Conservation (phyloP, 1,140 invertebrate species). For the Euglossa dilemma region DNA sequence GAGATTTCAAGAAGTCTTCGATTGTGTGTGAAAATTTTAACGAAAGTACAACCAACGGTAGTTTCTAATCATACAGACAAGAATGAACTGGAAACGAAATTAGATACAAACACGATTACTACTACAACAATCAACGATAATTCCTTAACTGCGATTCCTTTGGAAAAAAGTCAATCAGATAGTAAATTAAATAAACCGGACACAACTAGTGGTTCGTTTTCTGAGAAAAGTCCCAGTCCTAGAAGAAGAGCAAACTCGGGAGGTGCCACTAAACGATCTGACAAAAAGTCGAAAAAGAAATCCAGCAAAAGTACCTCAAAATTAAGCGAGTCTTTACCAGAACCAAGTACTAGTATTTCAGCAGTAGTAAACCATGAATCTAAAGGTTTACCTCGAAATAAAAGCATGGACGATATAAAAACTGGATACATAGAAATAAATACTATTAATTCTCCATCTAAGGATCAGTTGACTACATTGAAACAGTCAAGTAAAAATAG, state of each 20-base stretch:
- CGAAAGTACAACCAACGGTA: conserved; percentile 88
- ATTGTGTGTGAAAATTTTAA: conserved; percentile 89
- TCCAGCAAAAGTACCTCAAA: conserved; percentile 77
- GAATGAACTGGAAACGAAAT: conserved; percentile 52
- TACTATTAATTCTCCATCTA: conserved; percentile 31
- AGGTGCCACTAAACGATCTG: conserved; percentile 74
- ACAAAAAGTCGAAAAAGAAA: conserved; percentile 80
- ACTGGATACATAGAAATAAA: conserved; percentile 60
- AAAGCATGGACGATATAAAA: conserved; percentile 78
- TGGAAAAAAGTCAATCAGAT: conserved; percentile 87
- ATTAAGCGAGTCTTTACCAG: conserved; percentile 72
- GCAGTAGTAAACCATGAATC: conserved; percentile 74
- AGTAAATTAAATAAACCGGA: conserved; percentile 85
- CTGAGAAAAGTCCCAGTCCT: conserved; percentile 76
- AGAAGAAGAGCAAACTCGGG: conserved; percentile 79
- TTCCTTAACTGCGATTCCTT: conserved; percentile 72
- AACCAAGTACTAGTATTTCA: conserved; percentile 72
- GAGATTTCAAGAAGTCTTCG: conserved; percentile 87
- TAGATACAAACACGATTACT: conserved; percentile 45
- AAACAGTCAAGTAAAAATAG: conserved; percentile 44
- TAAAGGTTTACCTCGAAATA: conserved; percentile 70
- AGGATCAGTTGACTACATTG: conserved; percentile 39
- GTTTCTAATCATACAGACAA: conserved; percentile 70
- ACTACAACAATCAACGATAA: conserved; percentile 60
- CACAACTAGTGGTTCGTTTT: conserved; percentile 54